Evolutionary conservation across 2,888 invertebrate species (phyloP), one percentile per base, ranked within the genome.

Genomic region (Parthenolecanium corni): DNA sequence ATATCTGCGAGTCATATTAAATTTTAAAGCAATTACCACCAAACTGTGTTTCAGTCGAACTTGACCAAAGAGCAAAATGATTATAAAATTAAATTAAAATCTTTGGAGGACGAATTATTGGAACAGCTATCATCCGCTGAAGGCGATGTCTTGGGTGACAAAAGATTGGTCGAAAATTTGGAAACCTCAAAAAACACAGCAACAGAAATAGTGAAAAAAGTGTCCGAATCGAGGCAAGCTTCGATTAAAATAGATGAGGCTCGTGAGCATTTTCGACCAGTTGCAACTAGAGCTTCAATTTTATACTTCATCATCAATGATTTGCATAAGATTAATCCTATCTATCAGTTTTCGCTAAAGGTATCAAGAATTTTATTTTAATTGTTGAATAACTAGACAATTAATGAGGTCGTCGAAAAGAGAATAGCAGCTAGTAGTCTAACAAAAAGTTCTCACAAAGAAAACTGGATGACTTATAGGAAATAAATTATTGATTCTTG

Each of bases 301-400:
- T 77, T 95, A 1, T 95, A 95, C 74, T 96, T 96, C 73, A 89
- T 94, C 66, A 77, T 96, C 65, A 94, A 91, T 71, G 94, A 95
- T 70, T 75, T 96, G 54, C 82, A 85, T 75, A 89, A 89, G 74
- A 92, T 95, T 70, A 92, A 94, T 74, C 89, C 89, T 49, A 89
- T 96, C 72, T 96, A 96, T 74, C 93, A 94, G 74, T 95, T 95
- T 76, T 94, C 94, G 0, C 75, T 95, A 64, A 94, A 94, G 75
- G 79, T 78, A 66, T n/a, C n/a, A 53, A 31, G 40, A 4, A 25
- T 1, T 20, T 31, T n/a, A 64, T 40, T 40, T 46, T 44, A 21
- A 49, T 12, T 31, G n/a, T n/a, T n/a, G n/a, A n/a, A n/a, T n/a
- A n/a, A n/a, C n/a, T n/a, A n/a, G n/a, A 6, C 36, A 12, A 9